phyloP scores from a whole-genome alignment of 2,113 vertebrate species.

The Syngnathus scovelli region DNA sequence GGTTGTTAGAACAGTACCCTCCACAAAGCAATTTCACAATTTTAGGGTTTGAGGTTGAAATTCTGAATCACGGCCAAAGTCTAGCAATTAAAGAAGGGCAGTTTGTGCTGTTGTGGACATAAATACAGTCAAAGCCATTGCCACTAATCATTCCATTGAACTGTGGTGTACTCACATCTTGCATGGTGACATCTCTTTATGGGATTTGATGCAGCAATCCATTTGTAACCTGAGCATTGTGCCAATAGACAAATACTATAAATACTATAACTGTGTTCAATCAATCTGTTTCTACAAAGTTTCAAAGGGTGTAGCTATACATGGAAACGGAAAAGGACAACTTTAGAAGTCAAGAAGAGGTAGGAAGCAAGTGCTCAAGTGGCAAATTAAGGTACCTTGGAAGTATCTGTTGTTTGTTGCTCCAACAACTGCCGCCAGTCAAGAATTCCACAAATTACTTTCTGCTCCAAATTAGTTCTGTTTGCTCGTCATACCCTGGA shows the following conservation, averaged over 20 bases:
- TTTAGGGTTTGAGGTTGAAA: background rate
- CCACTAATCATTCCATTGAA: no score
- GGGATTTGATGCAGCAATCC: no score
- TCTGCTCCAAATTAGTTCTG: constrained; percentile 59
- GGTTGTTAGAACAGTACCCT: background rate
- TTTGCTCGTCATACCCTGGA: constrained; percentile 54
- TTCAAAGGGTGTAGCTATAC: no score
- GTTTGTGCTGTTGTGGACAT: no score
- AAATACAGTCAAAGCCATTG: no score
- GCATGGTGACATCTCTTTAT: no score
- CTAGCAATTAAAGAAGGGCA: no score
- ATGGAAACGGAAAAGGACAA: constrained; percentile 17
- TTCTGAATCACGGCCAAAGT: background rate
- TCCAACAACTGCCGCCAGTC: constrained; percentile 54
- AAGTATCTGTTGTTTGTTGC: constrained; percentile 48
- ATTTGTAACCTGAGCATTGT: no score
- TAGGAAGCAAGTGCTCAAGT: constrained; percentile 32
- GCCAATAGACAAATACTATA: no score
- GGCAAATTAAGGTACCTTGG: constrained; percentile 54
- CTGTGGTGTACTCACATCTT: background rate
- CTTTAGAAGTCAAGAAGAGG: constrained; percentile 5
- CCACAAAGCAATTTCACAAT: background rate
- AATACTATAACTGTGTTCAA: no score
- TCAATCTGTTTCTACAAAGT: no score
- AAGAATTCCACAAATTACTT: constrained; percentile 65